phyloP scores from a whole-genome alignment of 2,113 vertebrate species.

The Elachura formosa region DNA sequence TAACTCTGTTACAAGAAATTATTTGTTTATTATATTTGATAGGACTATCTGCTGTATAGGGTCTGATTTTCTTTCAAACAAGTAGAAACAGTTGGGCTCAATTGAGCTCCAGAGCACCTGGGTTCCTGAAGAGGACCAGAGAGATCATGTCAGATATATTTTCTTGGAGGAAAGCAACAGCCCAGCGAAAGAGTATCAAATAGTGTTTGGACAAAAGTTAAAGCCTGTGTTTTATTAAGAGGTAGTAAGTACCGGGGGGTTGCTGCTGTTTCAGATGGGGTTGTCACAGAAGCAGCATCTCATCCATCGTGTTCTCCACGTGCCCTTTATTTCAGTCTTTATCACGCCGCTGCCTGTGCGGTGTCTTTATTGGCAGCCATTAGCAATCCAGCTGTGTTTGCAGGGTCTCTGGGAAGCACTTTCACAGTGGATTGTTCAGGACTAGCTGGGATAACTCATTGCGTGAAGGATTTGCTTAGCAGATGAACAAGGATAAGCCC shows the following conservation, averaged over 20 bases:
- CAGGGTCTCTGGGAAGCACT: neutral
- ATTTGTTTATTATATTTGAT: neutral
- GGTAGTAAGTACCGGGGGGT: neutral
- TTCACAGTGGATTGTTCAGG: neutral
- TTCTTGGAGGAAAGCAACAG: neutral
- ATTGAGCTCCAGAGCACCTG: neutral
- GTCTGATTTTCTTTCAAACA: neutral
- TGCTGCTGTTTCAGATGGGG: neutral
- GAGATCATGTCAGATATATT: neutral
- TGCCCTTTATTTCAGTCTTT: neutral
- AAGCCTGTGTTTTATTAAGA: neutral
- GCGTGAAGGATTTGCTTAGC: neutral
- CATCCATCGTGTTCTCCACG: neutral
- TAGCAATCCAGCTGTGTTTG: neutral
- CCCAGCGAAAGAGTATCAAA: neutral
- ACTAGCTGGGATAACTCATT: neutral
- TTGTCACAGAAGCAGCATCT: neutral
- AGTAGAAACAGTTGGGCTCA: neutral
- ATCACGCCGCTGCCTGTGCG: neutral
- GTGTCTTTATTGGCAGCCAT: neutral
- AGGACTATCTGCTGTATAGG: neutral
- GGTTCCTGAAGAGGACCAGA: neutral
- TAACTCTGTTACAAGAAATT: neutral
- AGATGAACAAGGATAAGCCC: neutral
- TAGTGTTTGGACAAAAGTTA: neutral